These are phyloP conservation scores for Cantharis rustica DNA, from an alignment of 2,888 invertebrate species.

Conservation along the genomic window DNA sequence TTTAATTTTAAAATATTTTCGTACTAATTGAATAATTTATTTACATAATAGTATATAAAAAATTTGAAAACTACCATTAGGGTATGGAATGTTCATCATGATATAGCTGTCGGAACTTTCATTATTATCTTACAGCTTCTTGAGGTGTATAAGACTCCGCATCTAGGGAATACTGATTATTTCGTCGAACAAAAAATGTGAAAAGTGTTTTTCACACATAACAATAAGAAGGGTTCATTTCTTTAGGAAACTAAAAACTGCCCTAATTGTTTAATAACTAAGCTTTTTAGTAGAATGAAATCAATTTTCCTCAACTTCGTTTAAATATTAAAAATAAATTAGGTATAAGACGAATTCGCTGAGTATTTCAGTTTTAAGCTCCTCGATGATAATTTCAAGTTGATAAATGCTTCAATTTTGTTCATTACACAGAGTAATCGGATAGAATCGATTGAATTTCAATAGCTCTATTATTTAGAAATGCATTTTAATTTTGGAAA, in stretches of 20 bases:
- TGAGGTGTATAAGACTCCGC: slow-evolving; percentile 10
- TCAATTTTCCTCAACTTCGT: background rate
- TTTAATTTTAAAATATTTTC: background rate
- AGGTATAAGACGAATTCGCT: background rate
- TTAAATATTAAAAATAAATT: background rate
- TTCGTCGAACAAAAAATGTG: slow-evolving; percentile 1
- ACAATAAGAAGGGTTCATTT: background rate
- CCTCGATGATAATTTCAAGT: no score
- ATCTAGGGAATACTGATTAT: slow-evolving; percentile 16
- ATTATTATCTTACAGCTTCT: background rate
- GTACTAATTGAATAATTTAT: background rate
- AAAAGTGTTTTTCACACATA: slow-evolving; percentile 1
- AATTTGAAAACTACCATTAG: background rate
- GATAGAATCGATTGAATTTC: background rate
- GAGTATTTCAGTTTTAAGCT: background rate
- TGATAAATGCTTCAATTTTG: background rate
- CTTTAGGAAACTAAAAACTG: background rate
- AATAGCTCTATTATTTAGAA: no score
- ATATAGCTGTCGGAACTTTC: slow-evolving; percentile 4
- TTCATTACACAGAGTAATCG: background rate
- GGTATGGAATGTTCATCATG: background rate
- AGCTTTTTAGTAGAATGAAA: background rate
- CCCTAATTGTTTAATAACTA: background rate
- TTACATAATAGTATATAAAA: background rate
- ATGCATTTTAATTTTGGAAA: background rate